Conservation (phyloP, 1,140 invertebrate species). For the Neuroterus valhalla region DNA sequence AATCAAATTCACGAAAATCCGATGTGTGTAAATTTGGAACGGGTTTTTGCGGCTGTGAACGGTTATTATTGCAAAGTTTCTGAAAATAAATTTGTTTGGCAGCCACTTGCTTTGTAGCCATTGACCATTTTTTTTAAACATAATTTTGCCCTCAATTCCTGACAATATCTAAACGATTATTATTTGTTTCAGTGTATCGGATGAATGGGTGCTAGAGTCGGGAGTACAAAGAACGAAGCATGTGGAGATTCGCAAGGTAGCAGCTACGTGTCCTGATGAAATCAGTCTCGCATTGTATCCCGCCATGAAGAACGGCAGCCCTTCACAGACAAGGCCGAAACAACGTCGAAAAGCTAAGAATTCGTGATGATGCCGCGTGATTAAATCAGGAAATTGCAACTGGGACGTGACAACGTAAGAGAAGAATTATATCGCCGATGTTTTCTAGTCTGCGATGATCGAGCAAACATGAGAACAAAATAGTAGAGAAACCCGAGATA, state of each 20-base stretch:
- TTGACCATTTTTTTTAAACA: no score
- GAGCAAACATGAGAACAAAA: slow-evolving; percentile 52
- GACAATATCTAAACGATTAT: background rate
- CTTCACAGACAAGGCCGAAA: slow-evolving; percentile 56
- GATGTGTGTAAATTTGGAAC: no score
- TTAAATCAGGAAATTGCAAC: slow-evolving; percentile 6
- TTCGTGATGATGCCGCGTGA: slow-evolving; percentile 49
- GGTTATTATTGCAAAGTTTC: no score
- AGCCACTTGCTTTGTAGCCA: no score
- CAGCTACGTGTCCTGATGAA: slow-evolving; percentile 67
- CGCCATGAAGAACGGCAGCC: slow-evolving; percentile 56
- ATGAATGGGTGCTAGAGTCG: slow-evolving; percentile 79
- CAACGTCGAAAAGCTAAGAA: slow-evolving; percentile 69
- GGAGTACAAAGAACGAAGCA: slow-evolving; percentile 75
- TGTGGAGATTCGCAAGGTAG: slow-evolving; percentile 75
- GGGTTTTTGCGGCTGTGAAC: no score
- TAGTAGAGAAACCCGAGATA: slow-evolving; percentile 36
- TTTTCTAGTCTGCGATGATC: slow-evolving; percentile 59
- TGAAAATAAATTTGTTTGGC: background rate
- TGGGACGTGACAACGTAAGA: slow-evolving; percentile 31
- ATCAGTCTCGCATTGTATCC: slow-evolving; percentile 62
- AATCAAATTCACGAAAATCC: no score
- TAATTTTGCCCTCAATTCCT: no score
- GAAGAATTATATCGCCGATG: slow-evolving; percentile 43
- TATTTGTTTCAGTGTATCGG: slow-evolving; percentile 73